Evolutionary conservation across 2,888 invertebrate genomes (phyloP).

Genomic region (Drosophila birchii): DNA sequence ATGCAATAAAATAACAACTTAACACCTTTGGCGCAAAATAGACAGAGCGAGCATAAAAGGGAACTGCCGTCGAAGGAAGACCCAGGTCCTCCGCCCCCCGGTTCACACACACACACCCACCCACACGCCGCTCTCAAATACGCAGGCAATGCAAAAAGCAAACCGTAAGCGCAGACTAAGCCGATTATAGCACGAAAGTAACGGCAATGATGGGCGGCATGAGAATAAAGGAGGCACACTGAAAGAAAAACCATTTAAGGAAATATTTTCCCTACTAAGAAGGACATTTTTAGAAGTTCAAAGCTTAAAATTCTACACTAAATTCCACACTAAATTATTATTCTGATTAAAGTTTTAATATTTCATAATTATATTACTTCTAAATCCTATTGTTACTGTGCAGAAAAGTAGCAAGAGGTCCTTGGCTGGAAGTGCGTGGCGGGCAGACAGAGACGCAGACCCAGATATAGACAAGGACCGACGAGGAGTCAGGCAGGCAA

Average conservation of each 20-base stretch:
- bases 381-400: neutral
- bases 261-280: neutral
- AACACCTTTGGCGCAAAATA: conserved; percentile 69
- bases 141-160: conserved; percentile 75
- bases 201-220: conserved; percentile 57
- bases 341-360: neutral
- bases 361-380: too few species aligned
- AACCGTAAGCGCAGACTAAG: conserved; percentile 76
- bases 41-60: conserved; percentile 54
- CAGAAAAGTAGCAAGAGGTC: neutral
- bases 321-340: neutral
- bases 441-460: conserved; percentile 45
- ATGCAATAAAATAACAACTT: conserved; percentile 78
- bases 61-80: conserved; percentile 27
- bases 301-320: too few species aligned
- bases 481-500: conserved; percentile 56
- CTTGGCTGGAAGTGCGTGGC: conserved; percentile 72
- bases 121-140: conserved; percentile 53
- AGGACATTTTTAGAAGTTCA: neutral
- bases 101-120: conserved; percentile 1
- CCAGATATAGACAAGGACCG: conserved; percentile 30
- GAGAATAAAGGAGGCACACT: conserved; percentile 10
- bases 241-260: neutral
- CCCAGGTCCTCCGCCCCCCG: neutral
- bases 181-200: conserved; percentile 78